Conservation (phyloP, 1,140 invertebrate species). For the Theocolax elegans region DNA sequence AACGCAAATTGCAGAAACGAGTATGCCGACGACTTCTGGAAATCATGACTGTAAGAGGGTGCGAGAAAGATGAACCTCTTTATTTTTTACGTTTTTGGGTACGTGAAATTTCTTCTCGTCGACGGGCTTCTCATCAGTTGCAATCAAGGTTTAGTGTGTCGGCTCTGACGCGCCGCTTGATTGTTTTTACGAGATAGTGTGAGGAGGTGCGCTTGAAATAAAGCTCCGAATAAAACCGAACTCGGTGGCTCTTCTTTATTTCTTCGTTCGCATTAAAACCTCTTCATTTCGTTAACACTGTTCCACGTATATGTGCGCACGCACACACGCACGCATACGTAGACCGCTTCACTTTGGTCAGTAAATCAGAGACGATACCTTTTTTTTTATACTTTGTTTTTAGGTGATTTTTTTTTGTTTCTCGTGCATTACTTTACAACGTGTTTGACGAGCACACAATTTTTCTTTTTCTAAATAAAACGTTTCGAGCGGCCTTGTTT, state of each 20-base stretch:
- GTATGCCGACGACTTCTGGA: conserved; percentile 19
- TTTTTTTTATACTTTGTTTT: conserved; percentile 44
- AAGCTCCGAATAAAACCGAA: conserved; percentile 46
- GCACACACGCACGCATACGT: no score
- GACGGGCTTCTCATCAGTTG: conserved; percentile 59
- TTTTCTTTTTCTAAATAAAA: no score
- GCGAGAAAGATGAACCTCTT: conserved; percentile 14
- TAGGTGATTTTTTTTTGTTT: no score
- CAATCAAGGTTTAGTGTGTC: conserved; percentile 61
- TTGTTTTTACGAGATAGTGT: conserved; percentile 61
- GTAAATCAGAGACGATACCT: conserved; percentile 56
- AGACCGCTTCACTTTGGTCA: no score
- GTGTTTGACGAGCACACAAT: no score
- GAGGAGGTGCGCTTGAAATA: conserved; percentile 28
- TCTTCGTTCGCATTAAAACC: conserved; percentile 54
- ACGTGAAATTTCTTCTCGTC: conserved; percentile 4
- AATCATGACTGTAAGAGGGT: conserved; percentile 18
- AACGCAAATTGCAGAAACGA: conserved; percentile 5
- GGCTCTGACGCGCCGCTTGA: conserved; percentile 57
- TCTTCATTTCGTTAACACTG: conserved; percentile 63
- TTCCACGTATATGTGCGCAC: no score
- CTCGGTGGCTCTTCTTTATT: conserved; percentile 23
- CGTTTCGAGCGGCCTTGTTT: no score
- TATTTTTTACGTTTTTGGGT: not conserved
- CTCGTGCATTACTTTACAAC: no score